Percentiles rank a stretch among this genome's conserved stretches.
Conservation (phyloP, 35 echinoderm and acorn worm genomes). For the Patiria miniata region DNA sequence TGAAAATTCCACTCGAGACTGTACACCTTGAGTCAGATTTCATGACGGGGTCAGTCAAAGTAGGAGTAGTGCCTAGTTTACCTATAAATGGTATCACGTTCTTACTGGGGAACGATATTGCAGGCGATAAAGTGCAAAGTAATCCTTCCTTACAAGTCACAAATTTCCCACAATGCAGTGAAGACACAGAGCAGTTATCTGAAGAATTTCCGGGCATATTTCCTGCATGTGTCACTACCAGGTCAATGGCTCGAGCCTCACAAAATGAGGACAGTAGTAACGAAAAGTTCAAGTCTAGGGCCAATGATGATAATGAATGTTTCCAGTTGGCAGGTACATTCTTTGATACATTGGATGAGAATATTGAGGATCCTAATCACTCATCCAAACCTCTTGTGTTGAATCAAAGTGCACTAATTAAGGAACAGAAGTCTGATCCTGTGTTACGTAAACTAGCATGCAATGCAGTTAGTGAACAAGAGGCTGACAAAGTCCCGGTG, state of each 20-base stretch:
- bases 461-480: background rate
- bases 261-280: background rate
- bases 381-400: background rate
- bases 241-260: background rate
- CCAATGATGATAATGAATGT: background rate
- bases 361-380: background rate
- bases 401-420: background rate
- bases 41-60: constrained; percentile 16
- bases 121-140: constrained; percentile 54
- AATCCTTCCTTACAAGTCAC: constrained; percentile 19
- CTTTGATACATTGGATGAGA: background rate
- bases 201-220: background rate
- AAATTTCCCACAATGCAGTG: background rate
- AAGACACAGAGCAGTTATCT: background rate
- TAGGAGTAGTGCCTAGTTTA: constrained; percentile 21
- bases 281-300: background rate
- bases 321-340: constrained; percentile 1
- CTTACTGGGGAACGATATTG: constrained; percentile 53
- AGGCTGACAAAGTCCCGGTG: background rate
- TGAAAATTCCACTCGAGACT: too few relatives aligned
- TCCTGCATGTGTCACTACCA: background rate
- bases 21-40: constrained; percentile 44
- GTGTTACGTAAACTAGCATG: background rate
- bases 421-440: background rate
- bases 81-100: constrained; percentile 44